phyloP scores from a whole-genome alignment of 1,140 invertebrate species.

The Sminthurinus signatus region DNA sequence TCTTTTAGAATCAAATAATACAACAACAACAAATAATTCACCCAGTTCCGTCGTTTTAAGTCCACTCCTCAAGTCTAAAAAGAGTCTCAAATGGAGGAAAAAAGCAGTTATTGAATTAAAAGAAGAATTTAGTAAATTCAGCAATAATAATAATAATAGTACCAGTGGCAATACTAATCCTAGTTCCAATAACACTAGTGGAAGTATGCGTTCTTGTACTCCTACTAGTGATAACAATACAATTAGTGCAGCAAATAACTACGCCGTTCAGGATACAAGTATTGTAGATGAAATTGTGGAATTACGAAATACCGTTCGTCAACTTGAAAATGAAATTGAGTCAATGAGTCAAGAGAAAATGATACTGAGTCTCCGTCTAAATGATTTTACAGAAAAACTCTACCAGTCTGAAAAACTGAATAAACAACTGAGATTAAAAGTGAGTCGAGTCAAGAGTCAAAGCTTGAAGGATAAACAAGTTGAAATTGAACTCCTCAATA shows the following conservation, averaged over 20 bases:
- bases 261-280: background rate
- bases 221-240: too few relatives aligned
- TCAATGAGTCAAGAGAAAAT: background rate
- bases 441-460: conserved; percentile 35
- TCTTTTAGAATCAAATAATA: too few relatives aligned
- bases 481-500: conserved; percentile 33
- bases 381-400: conserved; percentile 40
- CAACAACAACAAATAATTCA: too few relatives aligned
- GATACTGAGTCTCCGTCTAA: conserved; percentile 4
- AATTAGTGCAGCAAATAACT: background rate
- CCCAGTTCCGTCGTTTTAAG: conserved; percentile 2
- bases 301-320: background rate
- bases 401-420: conserved; percentile 36
- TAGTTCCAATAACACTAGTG: background rate
- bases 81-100: conserved; percentile 28
- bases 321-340: conserved; percentile 9
- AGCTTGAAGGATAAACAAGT: conserved; percentile 40
- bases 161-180: background rate
- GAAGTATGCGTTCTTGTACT: background rate
- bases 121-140: conserved; percentile 13
- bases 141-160: background rate
- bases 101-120: conserved; percentile 29
- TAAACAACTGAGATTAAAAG: conserved; percentile 29
- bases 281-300: conserved; percentile 4
- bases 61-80: conserved; percentile 27